Conservation (phyloP, 2,113 vertebrate genomes). For the Chiloscyllium plagiosum region DNA sequence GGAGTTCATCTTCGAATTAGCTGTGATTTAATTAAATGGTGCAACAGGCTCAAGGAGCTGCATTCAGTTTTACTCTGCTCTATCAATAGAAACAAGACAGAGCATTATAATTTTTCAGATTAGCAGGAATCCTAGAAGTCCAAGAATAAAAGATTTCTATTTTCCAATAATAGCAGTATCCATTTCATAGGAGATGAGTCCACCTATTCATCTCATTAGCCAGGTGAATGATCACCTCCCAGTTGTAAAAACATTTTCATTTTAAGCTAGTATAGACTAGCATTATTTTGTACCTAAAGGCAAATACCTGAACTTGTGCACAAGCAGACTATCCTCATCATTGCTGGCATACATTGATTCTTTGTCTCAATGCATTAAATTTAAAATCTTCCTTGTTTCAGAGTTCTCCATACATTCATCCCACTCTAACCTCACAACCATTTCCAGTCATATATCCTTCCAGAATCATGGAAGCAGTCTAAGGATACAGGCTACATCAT, state of each 20-base stretch:
- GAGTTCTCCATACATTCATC: neutral
- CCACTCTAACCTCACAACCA: neutral
- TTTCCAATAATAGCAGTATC: too few species aligned
- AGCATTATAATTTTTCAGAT: neutral
- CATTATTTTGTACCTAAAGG: neutral
- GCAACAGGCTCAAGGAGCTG: neutral
- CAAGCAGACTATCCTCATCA: neutral
- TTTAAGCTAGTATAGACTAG: neutral
- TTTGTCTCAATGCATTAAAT: neutral
- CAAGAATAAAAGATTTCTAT: neutral
- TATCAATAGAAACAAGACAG: neutral
- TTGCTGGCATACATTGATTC: neutral
- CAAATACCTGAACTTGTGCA: too few species aligned
- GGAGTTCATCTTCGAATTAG: neutral
- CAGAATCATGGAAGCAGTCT: too few species aligned
- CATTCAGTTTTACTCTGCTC: neutral
- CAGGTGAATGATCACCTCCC: neutral
- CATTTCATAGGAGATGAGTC: neutral
- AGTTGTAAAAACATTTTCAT: neutral
- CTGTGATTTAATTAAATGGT: neutral
- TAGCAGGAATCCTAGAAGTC: neutral
- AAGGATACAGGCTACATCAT: too few species aligned
- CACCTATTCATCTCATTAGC: neutral
- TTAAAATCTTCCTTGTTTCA: neutral
- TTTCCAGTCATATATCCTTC: neutral